Evolutionary conservation across 2,888 invertebrate species (phyloP).

Genomic region (Mechanitis messenoides): DNA sequence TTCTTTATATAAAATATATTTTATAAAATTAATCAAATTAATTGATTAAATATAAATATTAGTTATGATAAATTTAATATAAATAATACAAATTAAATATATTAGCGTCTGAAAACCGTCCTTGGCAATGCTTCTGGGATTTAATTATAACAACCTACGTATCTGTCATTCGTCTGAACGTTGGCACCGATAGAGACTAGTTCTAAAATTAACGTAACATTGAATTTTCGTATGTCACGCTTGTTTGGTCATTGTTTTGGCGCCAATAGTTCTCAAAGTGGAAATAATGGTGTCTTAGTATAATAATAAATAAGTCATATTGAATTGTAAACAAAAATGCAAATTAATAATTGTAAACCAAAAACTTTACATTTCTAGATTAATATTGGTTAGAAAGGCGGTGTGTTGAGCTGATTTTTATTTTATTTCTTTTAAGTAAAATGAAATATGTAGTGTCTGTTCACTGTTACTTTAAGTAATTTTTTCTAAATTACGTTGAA

Average conservation of each 20-base stretch:
- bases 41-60: not conserved
- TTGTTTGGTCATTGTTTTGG: constrained; percentile 31
- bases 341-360: too few species aligned
- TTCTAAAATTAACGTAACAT: constrained; percentile 58
- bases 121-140: constrained; percentile 71
- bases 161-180: constrained; percentile 65
- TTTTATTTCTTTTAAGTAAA: too few species aligned
- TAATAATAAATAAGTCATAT: too few species aligned
- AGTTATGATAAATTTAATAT: not conserved
- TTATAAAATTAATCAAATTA: too few species aligned
- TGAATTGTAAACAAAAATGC: too few species aligned
- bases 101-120: constrained; percentile 33
- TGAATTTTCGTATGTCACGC: constrained; percentile 42
- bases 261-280: constrained; percentile 9
- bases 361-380: too few species aligned
- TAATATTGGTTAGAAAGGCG: too few species aligned
- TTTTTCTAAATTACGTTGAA: too few species aligned
- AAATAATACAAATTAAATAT: constrained; percentile 5
- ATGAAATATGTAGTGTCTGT: too few species aligned
- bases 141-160: constrained; percentile 67
- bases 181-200: constrained; percentile 55
- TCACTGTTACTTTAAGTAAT: too few species aligned
- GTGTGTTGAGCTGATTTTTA: too few species aligned
- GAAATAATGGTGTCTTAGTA: not conserved
- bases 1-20: too few species aligned